Base-by-base conservation (phyloP, 2,888 invertebrate genomes). In the Minunthozetes semirufus region DNA sequence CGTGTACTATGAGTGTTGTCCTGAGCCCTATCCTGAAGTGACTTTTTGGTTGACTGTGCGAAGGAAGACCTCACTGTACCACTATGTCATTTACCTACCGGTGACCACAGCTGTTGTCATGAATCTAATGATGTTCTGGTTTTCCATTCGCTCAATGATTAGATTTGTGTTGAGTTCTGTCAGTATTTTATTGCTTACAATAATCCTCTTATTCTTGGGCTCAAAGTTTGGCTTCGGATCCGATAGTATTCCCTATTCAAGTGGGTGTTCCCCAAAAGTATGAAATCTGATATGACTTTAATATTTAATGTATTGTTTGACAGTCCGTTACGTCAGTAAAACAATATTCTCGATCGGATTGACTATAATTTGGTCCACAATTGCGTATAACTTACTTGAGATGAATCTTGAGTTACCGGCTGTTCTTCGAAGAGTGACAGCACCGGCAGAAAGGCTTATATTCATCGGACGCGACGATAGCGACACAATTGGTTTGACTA, bases 61-160 rank as follows among this genome's bases (percentile, higher is more conserved):
- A 3, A 71, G 75, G 17, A 75, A 75, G 53, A 29, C 56, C 6
- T 46, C 75, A 3, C 56, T 75, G 22, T 75, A 75, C 48, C 75
- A 71, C 11, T 75, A 75, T 19, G 48, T 48, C 1, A 70, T 75
- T 13, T 75, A 33, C 59, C 59, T 71, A 8, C 75, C 75, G 27
- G 71, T 71, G 11, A 38, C 71, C 0, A 63, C 71, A 46, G 75
- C 71, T 1, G 46, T 75, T 9, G 9, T 75, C 13, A 19, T 75
- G 3, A 75, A 75, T 27, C 56, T 75, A 9, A 33, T 75, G 71
- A 42, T 71, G 42, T 61, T 75, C n/a, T 75, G 70, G 42, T 72
- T 71, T 17, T 46, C 70, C 8, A 71, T 75, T 19, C 75, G 71
- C 19, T 59, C 38, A 13, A 13, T 22, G 8, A 59, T 71, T 22